Percentiles rank a stretch among this genome's conserved stretches.
These are phyloP conservation scores for Thalassarche chlororhynchos DNA, from an alignment of 2,113 vertebrate genomes.

Conservation along the genomic window DNA sequence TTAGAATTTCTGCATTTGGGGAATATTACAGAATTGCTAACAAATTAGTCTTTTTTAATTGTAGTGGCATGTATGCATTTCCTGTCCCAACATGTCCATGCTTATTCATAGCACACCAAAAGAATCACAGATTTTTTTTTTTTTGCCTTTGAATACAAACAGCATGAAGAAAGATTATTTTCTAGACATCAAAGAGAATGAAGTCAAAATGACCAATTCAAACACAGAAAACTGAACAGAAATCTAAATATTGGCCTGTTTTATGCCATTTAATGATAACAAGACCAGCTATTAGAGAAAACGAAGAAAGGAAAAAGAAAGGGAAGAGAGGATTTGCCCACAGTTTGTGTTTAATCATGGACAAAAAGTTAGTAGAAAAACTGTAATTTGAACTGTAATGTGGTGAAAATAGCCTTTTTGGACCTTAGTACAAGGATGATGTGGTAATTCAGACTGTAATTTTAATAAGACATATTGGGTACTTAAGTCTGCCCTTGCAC, in stretches of 20 bases:
- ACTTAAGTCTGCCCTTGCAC: neutral
- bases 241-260: neutral
- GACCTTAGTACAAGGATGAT: neutral
- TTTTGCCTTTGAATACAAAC: neutral
- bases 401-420: neutral
- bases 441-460: neutral
- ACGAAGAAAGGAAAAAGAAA: neutral
- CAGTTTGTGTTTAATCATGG: neutral
- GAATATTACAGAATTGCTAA: conserved; percentile 58
- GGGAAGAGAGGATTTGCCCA: neutral
- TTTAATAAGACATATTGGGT: neutral
- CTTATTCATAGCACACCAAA: conserved; percentile 19
- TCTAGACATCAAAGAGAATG: conserved; percentile 6
- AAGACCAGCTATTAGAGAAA: neutral
- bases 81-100: conserved; percentile 11
- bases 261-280: neutral
- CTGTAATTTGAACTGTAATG: neutral
- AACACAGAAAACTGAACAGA: neutral
- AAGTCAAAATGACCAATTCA: neutral
- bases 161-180: neutral
- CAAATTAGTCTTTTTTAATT: conserved; percentile 67
- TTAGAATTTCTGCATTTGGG: conserved; percentile 72
- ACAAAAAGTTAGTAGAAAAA: neutral
- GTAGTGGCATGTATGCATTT: conserved; percentile 57
- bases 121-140: neutral